Conservation (phyloP, 2,888 invertebrate genomes). For the Malthinus flaveolus region DNA sequence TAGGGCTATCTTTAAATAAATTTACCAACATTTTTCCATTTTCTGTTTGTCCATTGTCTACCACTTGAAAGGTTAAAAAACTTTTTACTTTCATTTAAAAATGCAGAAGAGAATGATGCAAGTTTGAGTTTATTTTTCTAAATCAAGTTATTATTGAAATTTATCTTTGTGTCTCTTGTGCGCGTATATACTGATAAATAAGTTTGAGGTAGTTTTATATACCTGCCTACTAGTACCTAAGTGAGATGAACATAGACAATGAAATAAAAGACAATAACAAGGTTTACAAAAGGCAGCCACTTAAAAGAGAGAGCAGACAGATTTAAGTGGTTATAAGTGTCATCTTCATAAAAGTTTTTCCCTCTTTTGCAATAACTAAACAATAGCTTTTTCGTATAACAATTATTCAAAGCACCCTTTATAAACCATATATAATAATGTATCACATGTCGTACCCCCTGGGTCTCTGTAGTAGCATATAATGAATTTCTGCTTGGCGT, state of each 20-base stretch:
- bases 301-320: constrained; percentile 15
- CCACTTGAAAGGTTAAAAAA: too few species aligned
- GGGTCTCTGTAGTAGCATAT: constrained; percentile 32
- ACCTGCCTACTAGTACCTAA: not conserved
- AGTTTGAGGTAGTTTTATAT: not conserved
- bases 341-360: constrained; percentile 24
- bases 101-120: not conserved
- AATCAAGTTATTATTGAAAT: constrained; percentile 5
- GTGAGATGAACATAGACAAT: not conserved
- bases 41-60: too few species aligned
- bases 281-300: not conserved
- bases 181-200: too few species aligned
- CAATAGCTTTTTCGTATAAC: constrained; percentile 26
- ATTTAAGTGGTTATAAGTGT: constrained; percentile 23
- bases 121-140: not conserved
- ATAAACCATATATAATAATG: constrained; percentile 40
- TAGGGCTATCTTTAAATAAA: too few species aligned
- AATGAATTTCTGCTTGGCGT: constrained; percentile 52
- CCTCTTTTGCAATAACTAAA: constrained; percentile 23
- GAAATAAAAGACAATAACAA: constrained; percentile 1
- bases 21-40: too few species aligned
- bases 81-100: too few species aligned
- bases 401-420: constrained; percentile 41
- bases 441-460: constrained; percentile 42
- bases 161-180: not conserved